Conservation (phyloP, 2,888 invertebrate genomes). For the Chesias legatella region DNA sequence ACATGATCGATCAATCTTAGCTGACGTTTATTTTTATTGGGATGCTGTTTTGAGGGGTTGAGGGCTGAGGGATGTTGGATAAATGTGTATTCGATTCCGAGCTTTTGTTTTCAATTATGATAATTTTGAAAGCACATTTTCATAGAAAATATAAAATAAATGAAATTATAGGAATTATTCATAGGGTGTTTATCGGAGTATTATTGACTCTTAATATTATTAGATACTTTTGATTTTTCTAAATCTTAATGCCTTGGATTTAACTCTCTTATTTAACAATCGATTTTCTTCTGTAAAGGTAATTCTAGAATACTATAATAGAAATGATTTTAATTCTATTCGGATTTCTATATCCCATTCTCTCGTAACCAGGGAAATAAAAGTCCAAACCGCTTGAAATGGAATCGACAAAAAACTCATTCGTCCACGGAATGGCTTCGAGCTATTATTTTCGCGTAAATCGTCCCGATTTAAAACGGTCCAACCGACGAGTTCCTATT, state of each 20-base stretch:
- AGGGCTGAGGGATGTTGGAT: slow-evolving; percentile 17
- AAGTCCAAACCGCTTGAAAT: slow-evolving; percentile 20
- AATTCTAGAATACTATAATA: no score
- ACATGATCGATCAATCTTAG: slow-evolving; percentile 27
- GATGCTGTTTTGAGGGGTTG: slow-evolving; percentile 3
- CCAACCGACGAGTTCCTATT: slow-evolving; percentile 65
- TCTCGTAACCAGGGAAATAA: slow-evolving; percentile 7
- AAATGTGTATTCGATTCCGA: slow-evolving; percentile 12
- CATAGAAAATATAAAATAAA: no score
- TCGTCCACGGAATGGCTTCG: slow-evolving; percentile 51
- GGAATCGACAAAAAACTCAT: slow-evolving; percentile 40
- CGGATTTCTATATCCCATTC: slow-evolving; percentile 1
- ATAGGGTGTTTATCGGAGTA: no score
- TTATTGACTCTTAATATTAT: no score
- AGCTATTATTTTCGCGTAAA: slow-evolving; percentile 71
- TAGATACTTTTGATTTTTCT: no score
- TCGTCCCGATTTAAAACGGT: slow-evolving; percentile 69
- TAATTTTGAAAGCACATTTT: no score
- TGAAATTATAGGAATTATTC: no score
- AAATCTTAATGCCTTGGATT: no score
- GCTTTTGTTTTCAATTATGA: no score
- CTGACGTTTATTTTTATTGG: slow-evolving; percentile 31
- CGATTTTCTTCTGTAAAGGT: no score
- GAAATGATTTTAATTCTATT: background rate
- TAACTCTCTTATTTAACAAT: no score